These are phyloP conservation scores for Coregonus sp. DNA, from an alignment of 2,797 vertebrate genomes.

Conservation along the genomic window DNA sequence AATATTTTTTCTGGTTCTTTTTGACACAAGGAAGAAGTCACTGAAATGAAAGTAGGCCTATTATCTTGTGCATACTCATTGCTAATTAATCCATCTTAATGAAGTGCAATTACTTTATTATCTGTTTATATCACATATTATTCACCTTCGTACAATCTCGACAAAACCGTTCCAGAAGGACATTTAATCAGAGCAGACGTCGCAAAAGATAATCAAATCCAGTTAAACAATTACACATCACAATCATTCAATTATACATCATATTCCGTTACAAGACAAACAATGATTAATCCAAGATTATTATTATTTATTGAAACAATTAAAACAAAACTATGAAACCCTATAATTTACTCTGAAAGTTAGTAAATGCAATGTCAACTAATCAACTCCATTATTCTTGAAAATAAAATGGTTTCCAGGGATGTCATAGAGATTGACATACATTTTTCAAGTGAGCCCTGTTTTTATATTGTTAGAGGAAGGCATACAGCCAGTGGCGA, in stretches of 20 bases:
- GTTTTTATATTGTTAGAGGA: no score
- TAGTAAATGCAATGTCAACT: neutral
- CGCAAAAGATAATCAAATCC: conserved; percentile 46
- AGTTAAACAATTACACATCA: conserved; percentile 51
- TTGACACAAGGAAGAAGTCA: neutral
- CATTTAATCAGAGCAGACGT: conserved; percentile 15
- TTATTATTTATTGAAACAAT: conserved; percentile 42
- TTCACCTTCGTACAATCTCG: conserved; percentile 24
- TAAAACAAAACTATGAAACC: conserved; percentile 36
- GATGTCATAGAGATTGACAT: no score
- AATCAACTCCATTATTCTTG: neutral
- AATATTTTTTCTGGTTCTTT: neutral
- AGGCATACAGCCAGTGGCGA: no score
- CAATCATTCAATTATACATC: conserved; percentile 52
- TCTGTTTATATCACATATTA: conserved; percentile 20
- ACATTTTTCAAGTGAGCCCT: no score
- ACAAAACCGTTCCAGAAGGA: conserved; percentile 24
- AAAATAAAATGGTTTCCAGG: no score
- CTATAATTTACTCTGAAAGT: neutral
- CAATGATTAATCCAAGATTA: conserved; percentile 27
- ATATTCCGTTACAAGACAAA: conserved; percentile 41
- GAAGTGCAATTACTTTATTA: neutral
- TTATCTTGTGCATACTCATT: neutral
- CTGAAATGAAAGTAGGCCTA: neutral
- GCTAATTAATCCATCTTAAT: neutral